Evolutionary conservation across 2,888 invertebrate species (phyloP), one percentile per base, ranked within the genome.

Genomic region (Geophilus truncorum): DNA sequence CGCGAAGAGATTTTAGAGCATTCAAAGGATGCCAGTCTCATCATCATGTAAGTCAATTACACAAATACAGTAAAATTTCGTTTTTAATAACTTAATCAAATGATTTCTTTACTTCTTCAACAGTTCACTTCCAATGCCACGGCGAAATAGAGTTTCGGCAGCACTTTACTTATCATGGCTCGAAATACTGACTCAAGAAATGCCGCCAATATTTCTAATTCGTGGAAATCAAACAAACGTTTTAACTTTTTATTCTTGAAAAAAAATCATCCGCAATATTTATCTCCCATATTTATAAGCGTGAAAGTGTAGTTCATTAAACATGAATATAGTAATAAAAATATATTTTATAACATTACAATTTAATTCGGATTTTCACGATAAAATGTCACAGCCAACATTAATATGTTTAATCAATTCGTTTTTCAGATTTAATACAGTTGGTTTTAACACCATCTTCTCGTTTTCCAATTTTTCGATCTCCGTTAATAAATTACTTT

Each of bases 111-210:
- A 81, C 79, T 84, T 84, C 82, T 82, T 82, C 84, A 87, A 23
- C 85, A 93, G 93, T 91, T 97, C 98, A 7, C 89, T 98, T 82
- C 97, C 97, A 34, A 95, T 97, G 92, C 97, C 97, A 0, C 90
- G 96, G 83, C 96, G 96, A 84, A 95, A 93, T 75, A 93, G 93
- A 0, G 93, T 96, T 80, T 94, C 96, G 0, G 94, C 97, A 1
- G 93, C 95, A 0, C 89, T 98, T 78, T 98, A 97, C 89, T 94
- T 97, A 95, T 93, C 96, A 12, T 98, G 98, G 98, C 88, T 98
- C 84, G 98, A 98, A 88, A 91, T 93, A 85, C 89, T 98, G 84
- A 95, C 96, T 32, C 91, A 90, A 84, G 93, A 93, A 86, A 91
- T 98, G 88, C 97, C 96, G 40, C 97, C 98, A 0, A 92, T 95